A percentile compares a stretch with the other conserved stretches of the same genome.
Conservation (phyloP, 2,113 vertebrate genomes). For the Syrrhaptes paradoxus region DNA sequence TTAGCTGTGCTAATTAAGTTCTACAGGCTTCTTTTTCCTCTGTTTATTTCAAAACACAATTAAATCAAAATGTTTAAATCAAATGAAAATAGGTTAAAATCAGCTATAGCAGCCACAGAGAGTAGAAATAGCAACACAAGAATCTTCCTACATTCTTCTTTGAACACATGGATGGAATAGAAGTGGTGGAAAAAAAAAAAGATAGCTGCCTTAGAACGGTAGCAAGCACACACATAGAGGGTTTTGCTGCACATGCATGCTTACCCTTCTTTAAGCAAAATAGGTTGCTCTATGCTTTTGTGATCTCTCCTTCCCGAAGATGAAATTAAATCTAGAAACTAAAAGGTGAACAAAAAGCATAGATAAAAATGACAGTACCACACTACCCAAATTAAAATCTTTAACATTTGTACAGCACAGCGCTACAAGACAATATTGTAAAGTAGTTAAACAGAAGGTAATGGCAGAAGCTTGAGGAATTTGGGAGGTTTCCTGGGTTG, state of each 20-base stretch:
- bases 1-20: not conserved
- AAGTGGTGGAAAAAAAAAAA: not conserved
- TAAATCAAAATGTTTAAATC: not conserved
- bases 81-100: conserved; percentile 5
- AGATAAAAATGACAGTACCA: not conserved
- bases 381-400: not conserved
- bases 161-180: not conserved
- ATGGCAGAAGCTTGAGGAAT: not conserved
- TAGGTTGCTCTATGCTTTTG: conserved; percentile 94
- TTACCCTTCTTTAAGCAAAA: conserved; percentile 98
- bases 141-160: not conserved
- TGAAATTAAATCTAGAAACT: conserved; percentile 98
- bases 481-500: not conserved
- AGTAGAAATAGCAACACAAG: not conserved
- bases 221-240: not conserved
- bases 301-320: conserved; percentile 96
- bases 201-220: not conserved
- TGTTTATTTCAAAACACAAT: not conserved
- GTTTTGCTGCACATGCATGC: not conserved
- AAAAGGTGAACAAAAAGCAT: conserved; percentile 1
- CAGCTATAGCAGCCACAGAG: not conserved
- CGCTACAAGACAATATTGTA: not conserved
- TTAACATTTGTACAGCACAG: not conserved
- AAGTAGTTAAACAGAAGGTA: not conserved
- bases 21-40: not conserved